Percentiles rank a stretch among this genome's conserved stretches.
phyloP scores from a whole-genome alignment of 2,797 vertebrate species.

The Smutsia temminckii region DNA sequence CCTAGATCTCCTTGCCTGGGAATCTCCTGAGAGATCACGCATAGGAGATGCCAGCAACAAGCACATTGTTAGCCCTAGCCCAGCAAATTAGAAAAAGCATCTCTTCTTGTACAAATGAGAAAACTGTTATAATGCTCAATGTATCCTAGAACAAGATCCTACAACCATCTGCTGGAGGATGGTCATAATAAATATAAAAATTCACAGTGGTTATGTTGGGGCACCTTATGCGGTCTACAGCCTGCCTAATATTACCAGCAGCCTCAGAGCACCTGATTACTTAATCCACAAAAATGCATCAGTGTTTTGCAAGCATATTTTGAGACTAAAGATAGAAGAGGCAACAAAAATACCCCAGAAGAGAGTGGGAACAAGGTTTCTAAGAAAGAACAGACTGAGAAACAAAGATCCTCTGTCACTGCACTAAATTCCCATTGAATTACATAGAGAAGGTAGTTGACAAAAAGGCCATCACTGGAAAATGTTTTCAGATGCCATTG shows the following conservation, averaged over 20 bases:
- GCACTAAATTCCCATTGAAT: background rate
- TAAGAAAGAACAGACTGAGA: background rate
- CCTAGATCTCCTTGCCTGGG: background rate
- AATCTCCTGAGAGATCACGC: background rate
- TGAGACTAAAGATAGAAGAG: background rate
- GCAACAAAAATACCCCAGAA: background rate
- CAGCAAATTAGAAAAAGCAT: conserved; percentile 63
- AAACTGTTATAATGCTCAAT: background rate
- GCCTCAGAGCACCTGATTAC: background rate
- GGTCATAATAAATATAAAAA: conserved; percentile 25
- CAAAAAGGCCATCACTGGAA: background rate
- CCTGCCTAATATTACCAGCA: background rate
- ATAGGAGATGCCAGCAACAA: background rate
- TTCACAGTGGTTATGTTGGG: background rate
- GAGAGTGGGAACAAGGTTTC: background rate
- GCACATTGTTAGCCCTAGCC: background rate
- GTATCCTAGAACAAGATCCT: background rate
- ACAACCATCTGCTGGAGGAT: background rate
- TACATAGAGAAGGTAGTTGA: background rate
- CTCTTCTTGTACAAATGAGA: conserved; percentile 3
- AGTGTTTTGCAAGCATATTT: background rate
- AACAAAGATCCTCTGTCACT: background rate
- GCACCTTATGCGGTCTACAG: background rate
- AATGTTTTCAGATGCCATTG: background rate
- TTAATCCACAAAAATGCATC: background rate